Base-by-base conservation (phyloP, 2,113 vertebrate genomes). In the Marmota monax region DNA sequence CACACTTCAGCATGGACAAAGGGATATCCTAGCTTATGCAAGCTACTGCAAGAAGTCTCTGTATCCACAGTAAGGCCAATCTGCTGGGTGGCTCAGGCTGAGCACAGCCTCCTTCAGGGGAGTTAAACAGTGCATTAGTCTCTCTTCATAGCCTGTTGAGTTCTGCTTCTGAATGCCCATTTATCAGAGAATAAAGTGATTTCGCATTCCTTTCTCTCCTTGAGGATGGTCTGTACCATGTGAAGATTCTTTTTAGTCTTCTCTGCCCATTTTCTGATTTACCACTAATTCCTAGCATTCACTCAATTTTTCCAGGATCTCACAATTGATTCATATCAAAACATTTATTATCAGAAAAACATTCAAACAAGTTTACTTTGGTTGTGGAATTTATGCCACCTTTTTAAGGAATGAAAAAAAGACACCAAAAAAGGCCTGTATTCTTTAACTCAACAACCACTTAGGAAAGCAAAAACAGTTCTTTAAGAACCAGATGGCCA, bases 281-380 rank as follows among this genome's bases (percentile, higher is more conserved):
- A 42, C 16, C 51, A 63, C 23, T 20, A 90, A 42, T n/a, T 42
- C 48, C 22, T 39, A 72, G 18, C 37, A 92, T 45, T 80, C 70
- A 88, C 51, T 70, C 9, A 27, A 16, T 76, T 80, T 79, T 74
- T 48, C 25, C 37, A 93, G 45, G 27, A 89, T 27, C 86, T 95
- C 51, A 73, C 34, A 6, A 80, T 87, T 61, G 6, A 56, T 77
- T 94, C 51, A 58, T 39, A 72, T 74, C 61, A 39, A 79, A 92
- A 27, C 8, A 90, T 80, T 88, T 88, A 70, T 87, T 96, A 61
- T 39, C 25, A 77, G 87, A 91, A 96, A 88, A 39, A 76, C 22
- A 88, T 29, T 32, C 25, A 88, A 37, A 73, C 3, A 92, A 85
- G 48, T 25, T 14, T 78, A 32, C 88, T 94, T 89, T 92, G 17